Conservation (phyloP, 2,888 invertebrate genomes). For the Synanthedon myopaeformis region DNA sequence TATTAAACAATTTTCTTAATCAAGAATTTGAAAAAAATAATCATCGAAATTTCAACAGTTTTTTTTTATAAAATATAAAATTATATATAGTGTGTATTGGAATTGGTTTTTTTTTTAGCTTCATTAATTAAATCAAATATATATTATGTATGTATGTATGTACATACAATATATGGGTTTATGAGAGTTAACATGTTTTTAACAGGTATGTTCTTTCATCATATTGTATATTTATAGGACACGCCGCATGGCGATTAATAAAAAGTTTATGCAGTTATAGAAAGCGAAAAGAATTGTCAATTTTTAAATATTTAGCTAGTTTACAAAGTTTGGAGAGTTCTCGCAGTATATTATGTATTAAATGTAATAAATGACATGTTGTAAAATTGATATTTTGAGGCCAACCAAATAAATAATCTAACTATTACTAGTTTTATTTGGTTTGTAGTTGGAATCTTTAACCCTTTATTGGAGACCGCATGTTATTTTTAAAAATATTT, state of each 20-base stretch:
- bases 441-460: constrained; percentile 11
- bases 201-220: neutral
- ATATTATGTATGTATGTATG: neutral
- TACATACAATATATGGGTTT: neutral
- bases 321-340: constrained; percentile 39
- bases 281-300: constrained; percentile 50
- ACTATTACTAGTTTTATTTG: constrained; percentile 35
- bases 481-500: too few species aligned
- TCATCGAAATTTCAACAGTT: constrained; percentile 42
- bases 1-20: neutral
- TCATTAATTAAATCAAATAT: neutral
- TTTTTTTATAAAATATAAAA: too few species aligned
- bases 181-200: neutral
- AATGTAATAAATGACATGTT: constrained; percentile 48
- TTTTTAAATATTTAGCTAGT: constrained; percentile 60
- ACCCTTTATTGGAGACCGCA: neutral
- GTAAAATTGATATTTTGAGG: constrained; percentile 64
- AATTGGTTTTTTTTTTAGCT: neutral
- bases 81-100: neutral
- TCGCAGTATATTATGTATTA: constrained; percentile 37
- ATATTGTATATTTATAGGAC: neutral
- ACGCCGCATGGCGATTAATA: neutral
- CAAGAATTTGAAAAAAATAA: constrained; percentile 1
- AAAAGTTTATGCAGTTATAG: constrained; percentile 9
- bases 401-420: constrained; percentile 61